These are phyloP conservation scores for Sinelater perroti DNA, from an alignment of 2,888 invertebrate genomes.

Conservation along the genomic window DNA sequence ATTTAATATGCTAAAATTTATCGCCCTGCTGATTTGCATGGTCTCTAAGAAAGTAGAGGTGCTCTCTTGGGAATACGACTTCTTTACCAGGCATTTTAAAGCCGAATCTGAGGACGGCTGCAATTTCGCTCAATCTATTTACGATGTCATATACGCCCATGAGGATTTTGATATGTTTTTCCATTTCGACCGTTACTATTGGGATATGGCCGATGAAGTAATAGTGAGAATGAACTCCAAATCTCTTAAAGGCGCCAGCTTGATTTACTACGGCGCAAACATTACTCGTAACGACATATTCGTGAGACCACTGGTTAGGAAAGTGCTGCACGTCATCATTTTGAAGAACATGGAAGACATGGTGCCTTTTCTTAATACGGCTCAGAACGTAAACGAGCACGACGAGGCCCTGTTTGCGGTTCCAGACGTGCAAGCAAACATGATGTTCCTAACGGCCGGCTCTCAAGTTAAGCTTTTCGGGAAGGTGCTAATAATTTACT, in stretches of 20 bases:
- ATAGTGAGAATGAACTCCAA: not conserved
- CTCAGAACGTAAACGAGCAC: conserved; percentile 12
- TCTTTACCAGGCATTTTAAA: too few relatives aligned
- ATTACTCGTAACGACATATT: not conserved
- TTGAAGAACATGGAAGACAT: conserved; percentile 13
- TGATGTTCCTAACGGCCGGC: not conserved
- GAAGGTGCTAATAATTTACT: conserved; percentile 13
- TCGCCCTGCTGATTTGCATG: too few relatives aligned
- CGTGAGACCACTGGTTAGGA: conserved; percentile 11
- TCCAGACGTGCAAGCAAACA: not conserved
- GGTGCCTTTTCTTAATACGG: conserved; percentile 8
- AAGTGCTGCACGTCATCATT: conserved; percentile 15
- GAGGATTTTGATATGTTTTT: conserved; percentile 14
- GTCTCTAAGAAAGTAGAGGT: too few relatives aligned
- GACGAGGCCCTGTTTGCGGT: conserved; percentile 23
- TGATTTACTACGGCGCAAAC: conserved; percentile 8
- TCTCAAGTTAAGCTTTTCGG: conserved; percentile 13
- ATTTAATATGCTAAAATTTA: too few relatives aligned
- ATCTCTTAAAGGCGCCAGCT: conserved; percentile 6
- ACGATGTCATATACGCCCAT: conserved; percentile 15
- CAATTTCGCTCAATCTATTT: not conserved
- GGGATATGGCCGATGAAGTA: conserved; percentile 4
- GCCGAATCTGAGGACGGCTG: too few relatives aligned
- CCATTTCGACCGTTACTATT: conserved; percentile 9
- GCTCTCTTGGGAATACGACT: too few relatives aligned